Evolutionary conservation across 2,888 invertebrate genomes (phyloP), one percentile per base, ranked within the genome.

Genomic region (Norana najaformis): DNA sequence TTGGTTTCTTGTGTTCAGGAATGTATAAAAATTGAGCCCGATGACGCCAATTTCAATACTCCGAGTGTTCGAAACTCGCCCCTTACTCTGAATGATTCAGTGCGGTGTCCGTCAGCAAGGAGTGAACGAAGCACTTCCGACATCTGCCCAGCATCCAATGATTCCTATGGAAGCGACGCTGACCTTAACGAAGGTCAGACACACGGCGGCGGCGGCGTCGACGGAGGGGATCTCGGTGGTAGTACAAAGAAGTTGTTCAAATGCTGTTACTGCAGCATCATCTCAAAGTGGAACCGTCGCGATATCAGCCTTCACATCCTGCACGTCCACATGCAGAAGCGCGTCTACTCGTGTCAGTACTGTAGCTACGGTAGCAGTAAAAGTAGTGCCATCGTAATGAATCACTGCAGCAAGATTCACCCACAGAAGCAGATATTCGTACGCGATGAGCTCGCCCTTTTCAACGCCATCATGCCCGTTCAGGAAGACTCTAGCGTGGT

Each of bases 351-450:
- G 35, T 91, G 91, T 34, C 41, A 83, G 34, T 90, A 91, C 89
- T 91, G 91, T 88, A 41, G 88, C 39, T 91, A 88, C 83, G 90
- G 91, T n/a, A 91, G 90, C 88, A 91, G 91, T 34, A 91, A 91
- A 37, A 88, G 88, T 35, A 89, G 88, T 36, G 88, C 90, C 30
- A 47, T 90, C 53, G 88, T 91, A 14, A 83, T 90, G 88, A 39
- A 83, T 16, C 91, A 91, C 88, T 89, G 89, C 89, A 36, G 36
- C 34, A 82, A 69, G 37, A 89, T 82, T 39, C 91, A 91, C 88
- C 88, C 91, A 5, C 39, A 41, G 39, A 88, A 89, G 69, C 88
- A 83, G 34, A 34, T 90, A 34, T 36, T 53, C 34, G 89, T 90
- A 23, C 88, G 83, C 11, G 89, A 91, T 41, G 91, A 91, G 34